Base-by-base conservation (phyloP, 2,797 vertebrate species). In the Benthosema pterotum region DNA sequence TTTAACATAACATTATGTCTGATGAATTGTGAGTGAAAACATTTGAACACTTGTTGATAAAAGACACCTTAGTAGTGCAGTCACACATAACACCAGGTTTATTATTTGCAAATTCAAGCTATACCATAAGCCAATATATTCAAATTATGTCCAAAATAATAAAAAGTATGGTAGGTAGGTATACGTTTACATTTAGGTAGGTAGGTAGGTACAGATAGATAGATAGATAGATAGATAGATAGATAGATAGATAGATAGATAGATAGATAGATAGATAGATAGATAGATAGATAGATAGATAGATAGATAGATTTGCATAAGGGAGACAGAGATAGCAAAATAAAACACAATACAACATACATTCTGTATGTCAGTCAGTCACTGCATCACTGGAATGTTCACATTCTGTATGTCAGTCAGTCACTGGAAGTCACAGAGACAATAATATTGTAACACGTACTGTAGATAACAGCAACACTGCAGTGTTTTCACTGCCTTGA, bases 221-320 rank as follows among this genome's bases (percentile, higher is more conserved):
- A 75, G 65, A 71, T 45, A 59, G 67, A 70, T 59, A 32, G 38
- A 7, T 32, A 57, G 11, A 22, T 19, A 38, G 17, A 38, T 4
- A 64, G 45, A 38, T 28, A 56, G 46, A 55, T 25, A 22, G 67
- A 60, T 58, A 55, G 65, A 58, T 38, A 56, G 60, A 67, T 17
- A 63, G 58, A 68, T 22, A 54, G 67, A 69, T 38, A 69, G 60
- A 71, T 28, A 77, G 64, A 75, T 43, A 59, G 67, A 74, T 58
- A 25, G 32, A 18, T 17, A 46, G 38, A 57, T 13, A 71, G 64
- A 71, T 48, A 16, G 14, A 74, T 18, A 47, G 48, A 67, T 42
- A 65, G 57, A 79, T 53, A 61, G 63, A 71, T 50, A 57, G 17
- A 53, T 46, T 12, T 12, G 43, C 14, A 45, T n/a, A 32, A 32